Percentiles rank a stretch among this genome's conserved stretches.
phyloP scores from a whole-genome alignment of 64 coral and sea anemone genomes.

The Astreopora myriophthalma region DNA sequence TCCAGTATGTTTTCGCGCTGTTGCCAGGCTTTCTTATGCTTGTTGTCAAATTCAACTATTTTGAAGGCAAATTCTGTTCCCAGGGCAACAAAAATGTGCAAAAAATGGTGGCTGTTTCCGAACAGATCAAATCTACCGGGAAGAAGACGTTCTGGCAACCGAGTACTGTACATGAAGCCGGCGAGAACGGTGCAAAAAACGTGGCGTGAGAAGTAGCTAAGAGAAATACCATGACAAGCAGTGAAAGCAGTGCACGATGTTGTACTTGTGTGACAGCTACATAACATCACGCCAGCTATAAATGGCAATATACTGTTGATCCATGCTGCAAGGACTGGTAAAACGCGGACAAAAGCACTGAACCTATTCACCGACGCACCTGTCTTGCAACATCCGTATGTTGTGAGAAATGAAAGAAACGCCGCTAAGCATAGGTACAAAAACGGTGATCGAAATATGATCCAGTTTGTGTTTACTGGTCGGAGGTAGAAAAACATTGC shows the following conservation, averaged over 20 bases:
- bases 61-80: constrained; percentile 40
- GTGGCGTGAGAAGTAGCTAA: constrained; percentile 15
- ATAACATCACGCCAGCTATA: constrained; percentile 15
- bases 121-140: constrained; percentile 62
- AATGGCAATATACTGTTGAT: constrained; percentile 27
- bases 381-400: constrained; percentile 44
- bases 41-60: constrained; percentile 16
- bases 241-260: background rate
- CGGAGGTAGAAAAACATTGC: constrained; percentile 57
- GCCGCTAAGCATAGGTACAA: constrained; percentile 41
- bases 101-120: constrained; percentile 69
- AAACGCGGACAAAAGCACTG: constrained; percentile 25
- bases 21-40: background rate
- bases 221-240: background rate
- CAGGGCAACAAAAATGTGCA: constrained; percentile 46
- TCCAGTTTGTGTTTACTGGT: constrained; percentile 29
- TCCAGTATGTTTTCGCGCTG: background rate
- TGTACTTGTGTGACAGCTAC: background rate
- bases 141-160: constrained; percentile 43
- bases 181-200: constrained; percentile 14
- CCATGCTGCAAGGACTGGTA: constrained; percentile 1
- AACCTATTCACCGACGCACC: constrained; percentile 12
- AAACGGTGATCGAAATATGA: constrained; percentile 44
- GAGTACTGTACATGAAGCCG: constrained; percentile 24
- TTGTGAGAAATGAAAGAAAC: constrained; percentile 37